phyloP scores from a whole-genome alignment of 2,888 invertebrate genomes.

The Drosophila subquinaria region DNA sequence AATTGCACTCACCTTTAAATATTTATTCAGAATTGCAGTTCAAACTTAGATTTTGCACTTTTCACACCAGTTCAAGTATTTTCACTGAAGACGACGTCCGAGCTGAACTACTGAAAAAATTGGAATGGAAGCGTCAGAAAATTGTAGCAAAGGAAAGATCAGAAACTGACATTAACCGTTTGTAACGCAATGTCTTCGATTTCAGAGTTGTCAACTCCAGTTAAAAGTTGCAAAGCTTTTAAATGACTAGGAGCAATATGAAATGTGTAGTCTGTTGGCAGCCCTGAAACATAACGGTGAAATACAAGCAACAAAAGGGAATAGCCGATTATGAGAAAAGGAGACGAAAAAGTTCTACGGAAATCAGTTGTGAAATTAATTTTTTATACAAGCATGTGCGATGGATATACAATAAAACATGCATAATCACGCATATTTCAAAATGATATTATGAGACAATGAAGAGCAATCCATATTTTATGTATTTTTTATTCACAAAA shows the following conservation, averaged over 20 bases:
- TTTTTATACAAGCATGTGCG: not conserved
- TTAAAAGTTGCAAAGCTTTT: not conserved
- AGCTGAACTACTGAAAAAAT: not conserved
- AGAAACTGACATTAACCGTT: slow-evolving; percentile 1
- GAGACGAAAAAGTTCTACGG: not conserved
- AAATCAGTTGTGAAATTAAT: not conserved
- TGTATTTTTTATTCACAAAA: too few relatives aligned
- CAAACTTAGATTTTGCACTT: not conserved
- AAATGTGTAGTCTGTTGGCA: slow-evolving; percentile 10
- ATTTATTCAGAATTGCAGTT: not conserved
- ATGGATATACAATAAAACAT: too few relatives aligned
- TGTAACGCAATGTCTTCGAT: not conserved
- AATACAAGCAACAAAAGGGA: not conserved
- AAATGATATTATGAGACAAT: too few relatives aligned
- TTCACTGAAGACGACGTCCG: not conserved
- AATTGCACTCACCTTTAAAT: not conserved
- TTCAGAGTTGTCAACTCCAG: slow-evolving; percentile 15
- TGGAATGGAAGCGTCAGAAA: slow-evolving; percentile 1
- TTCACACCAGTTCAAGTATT: not conserved
- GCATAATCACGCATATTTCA: too few relatives aligned
- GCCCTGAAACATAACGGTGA: slow-evolving; percentile 50
- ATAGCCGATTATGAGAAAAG: not conserved
- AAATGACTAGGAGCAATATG: not conserved
- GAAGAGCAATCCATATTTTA: too few relatives aligned
- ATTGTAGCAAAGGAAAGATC: slow-evolving; percentile 1